These are phyloP conservation scores for Archilochus colubris DNA, from an alignment of 2,113 vertebrate species.

Conservation along the genomic window DNA sequence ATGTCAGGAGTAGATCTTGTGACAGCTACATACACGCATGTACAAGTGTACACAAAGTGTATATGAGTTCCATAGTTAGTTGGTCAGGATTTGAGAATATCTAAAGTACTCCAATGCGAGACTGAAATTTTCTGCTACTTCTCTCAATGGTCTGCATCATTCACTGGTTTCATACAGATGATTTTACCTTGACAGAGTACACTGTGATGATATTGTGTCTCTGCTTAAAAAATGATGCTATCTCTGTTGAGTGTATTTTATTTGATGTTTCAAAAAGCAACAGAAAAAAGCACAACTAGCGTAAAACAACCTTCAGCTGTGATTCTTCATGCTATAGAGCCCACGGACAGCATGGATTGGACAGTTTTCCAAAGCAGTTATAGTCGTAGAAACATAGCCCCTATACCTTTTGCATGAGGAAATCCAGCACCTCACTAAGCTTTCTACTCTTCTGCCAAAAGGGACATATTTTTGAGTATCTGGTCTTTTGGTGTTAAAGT, in stretches of 20 bases:
- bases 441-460: constrained; percentile 64
- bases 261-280: background rate
- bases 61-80: background rate
- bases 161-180: background rate
- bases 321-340: background rate
- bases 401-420: constrained; percentile 69
- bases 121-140: background rate
- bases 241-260: background rate
- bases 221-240: background rate
- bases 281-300: background rate
- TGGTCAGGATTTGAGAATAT: background rate
- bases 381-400: background rate
- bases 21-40: background rate
- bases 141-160: background rate
- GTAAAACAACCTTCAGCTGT: background rate
- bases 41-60: no score
- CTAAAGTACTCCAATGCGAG: background rate
- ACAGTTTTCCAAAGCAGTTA: background rate
- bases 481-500: constrained; percentile 74
- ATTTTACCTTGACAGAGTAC: background rate
- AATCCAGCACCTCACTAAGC: constrained; percentile 63
- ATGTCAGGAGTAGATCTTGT: background rate
- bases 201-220: background rate
- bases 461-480: constrained; percentile 72
- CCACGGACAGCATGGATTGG: background rate